Percentiles rank a stretch among this genome's conserved stretches.
phyloP scores from a whole-genome alignment of 37 sponge, comb jelly and placozoan species.

The Eunapius fragilis region DNA sequence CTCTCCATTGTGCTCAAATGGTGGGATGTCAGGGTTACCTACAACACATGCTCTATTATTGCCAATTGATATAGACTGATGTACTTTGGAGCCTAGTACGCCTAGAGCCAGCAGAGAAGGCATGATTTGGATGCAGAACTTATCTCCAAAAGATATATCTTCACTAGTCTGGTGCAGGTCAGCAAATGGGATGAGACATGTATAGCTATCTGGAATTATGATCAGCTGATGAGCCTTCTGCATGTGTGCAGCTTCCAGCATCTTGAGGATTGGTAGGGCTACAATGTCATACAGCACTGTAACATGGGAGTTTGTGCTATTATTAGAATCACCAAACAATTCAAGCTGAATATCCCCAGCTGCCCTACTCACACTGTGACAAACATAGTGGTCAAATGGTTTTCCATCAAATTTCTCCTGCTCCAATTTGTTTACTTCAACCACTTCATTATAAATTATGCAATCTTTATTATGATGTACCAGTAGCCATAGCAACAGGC shows the following conservation, averaged over 20 bases:
- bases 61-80: slow-evolving; percentile 23
- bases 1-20: slow-evolving; percentile 38
- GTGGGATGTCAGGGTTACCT: slow-evolving; percentile 74
- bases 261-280: slow-evolving; percentile 34
- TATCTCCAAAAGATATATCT: slow-evolving; percentile 46
- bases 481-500: slow-evolving; percentile 67
- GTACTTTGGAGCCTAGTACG: slow-evolving; percentile 1
- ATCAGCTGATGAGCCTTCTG: slow-evolving; percentile 17
- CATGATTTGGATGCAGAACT: slow-evolving; percentile 39
- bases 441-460: slow-evolving; percentile 38
- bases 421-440: slow-evolving; percentile 16
- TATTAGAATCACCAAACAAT: slow-evolving; percentile 19
- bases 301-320: slow-evolving; percentile 18
- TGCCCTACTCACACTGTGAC: slow-evolving; percentile 37
- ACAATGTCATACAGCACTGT: slow-evolving; percentile 52
- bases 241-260: background rate
- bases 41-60: slow-evolving; percentile 37
- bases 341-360: slow-evolving; percentile 29
- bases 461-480: slow-evolving; percentile 22
- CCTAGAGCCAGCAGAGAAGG: slow-evolving; percentile 70
- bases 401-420: slow-evolving; percentile 58
- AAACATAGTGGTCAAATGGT: slow-evolving; percentile 55
- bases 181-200: slow-evolving; percentile 62
- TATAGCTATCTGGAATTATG: slow-evolving; percentile 65
- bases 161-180: slow-evolving; percentile 30